These are phyloP conservation scores for Cataglyphis albicans DNA, from an alignment of 2,888 invertebrate species.

Conservation along the genomic window DNA sequence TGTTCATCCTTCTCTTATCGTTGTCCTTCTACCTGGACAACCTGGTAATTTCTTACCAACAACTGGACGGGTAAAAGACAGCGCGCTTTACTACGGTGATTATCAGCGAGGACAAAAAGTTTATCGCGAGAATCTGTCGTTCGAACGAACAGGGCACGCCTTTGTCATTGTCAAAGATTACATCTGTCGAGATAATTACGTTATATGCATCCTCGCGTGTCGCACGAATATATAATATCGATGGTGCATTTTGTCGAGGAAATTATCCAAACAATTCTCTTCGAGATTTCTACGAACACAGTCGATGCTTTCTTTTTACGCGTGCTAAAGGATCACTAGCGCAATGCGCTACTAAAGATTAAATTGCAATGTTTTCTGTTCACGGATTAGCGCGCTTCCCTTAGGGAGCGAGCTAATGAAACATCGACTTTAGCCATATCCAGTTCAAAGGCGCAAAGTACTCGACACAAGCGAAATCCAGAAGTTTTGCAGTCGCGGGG, in stretches of 20 bases:
- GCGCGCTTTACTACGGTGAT: constrained; percentile 35
- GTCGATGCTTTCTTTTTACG: constrained; percentile 18
- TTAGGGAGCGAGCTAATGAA: constrained; percentile 56
- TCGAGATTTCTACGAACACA: constrained; percentile 15
- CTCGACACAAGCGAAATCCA: constrained; percentile 69
- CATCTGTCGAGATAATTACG: constrained; percentile 19
- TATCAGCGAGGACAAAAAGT: constrained; percentile 26
- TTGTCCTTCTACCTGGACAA: constrained; percentile 48
- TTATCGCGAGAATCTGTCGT: constrained; percentile 35
- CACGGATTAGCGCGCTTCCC: constrained; percentile 27
- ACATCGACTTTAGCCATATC: constrained; percentile 63
- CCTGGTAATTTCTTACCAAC: constrained; percentile 53
- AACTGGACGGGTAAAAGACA: constrained; percentile 35
- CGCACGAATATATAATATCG: not conserved
- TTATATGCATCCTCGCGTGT: not conserved
- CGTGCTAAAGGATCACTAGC: not conserved
- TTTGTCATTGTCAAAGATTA: constrained; percentile 26
- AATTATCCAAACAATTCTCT: constrained; percentile 22
- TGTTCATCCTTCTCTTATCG: constrained; percentile 36
- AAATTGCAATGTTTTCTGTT: constrained; percentile 56
- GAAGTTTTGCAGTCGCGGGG: constrained; percentile 70
- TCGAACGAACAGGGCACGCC: constrained; percentile 5
- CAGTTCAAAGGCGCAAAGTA: constrained; percentile 70
- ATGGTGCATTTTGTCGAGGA: not conserved
- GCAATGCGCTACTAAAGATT: constrained; percentile 42